phyloP scores from a whole-genome alignment of 2,888 invertebrate species.

The Poecilus cupreus region DNA sequence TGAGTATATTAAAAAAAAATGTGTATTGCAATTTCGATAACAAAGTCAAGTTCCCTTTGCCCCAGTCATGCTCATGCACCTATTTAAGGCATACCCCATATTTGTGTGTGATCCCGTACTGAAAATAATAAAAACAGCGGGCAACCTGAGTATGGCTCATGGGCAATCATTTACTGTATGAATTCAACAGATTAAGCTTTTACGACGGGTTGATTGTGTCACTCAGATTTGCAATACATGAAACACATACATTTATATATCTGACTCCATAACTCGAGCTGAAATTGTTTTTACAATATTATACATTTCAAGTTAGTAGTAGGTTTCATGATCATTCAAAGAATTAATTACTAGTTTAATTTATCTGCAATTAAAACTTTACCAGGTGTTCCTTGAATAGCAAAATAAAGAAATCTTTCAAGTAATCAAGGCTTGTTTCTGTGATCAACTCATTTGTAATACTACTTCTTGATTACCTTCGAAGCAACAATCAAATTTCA shows the following conservation, averaged over 20 bases:
- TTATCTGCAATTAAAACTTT: not conserved
- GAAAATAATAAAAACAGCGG: not conserved
- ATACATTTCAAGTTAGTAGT: constrained; percentile 36
- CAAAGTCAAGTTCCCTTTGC: not conserved
- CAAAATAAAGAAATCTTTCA: too few species aligned
- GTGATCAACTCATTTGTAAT: too few species aligned
- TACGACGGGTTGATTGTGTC: constrained; percentile 47
- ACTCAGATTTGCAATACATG: constrained; percentile 15
- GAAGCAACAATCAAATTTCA: too few species aligned
- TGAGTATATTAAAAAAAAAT: too few species aligned
- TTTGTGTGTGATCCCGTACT: not conserved
- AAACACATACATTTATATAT: constrained; percentile 47
- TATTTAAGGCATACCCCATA: too few species aligned
- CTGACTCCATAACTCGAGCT: constrained; percentile 34
- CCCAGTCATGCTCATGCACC: not conserved
- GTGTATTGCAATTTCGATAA: too few species aligned
- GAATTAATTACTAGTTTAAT: not conserved
- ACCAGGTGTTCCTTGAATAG: too few species aligned
- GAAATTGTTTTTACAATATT: constrained; percentile 46
- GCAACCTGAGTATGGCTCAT: constrained; percentile 37
- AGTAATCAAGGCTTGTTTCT: too few species aligned
- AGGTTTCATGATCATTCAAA: not conserved
- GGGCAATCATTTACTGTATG: not conserved
- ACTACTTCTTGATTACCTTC: too few species aligned
- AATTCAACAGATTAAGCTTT: not conserved